Evolutionary conservation across 2,888 invertebrate genomes (phyloP).

Genomic region (Drosophila meridionalis): DNA sequence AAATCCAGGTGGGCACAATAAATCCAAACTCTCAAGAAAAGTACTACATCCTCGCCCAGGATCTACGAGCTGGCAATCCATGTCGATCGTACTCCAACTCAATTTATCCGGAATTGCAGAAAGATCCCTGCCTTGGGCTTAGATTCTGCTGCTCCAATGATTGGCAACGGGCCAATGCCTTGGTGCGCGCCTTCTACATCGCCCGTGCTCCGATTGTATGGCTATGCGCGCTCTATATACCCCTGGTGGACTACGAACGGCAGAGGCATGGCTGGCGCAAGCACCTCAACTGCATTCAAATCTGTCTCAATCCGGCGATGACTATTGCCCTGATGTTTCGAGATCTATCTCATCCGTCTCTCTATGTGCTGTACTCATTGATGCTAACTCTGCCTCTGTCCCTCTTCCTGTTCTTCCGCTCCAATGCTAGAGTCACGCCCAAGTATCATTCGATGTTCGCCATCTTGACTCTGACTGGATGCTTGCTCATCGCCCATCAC

Average conservation of each 20-base stretch:
- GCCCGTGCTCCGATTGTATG: not conserved
- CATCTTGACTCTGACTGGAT: not conserved
- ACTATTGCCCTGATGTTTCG: not conserved
- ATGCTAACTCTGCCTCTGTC: not conserved
- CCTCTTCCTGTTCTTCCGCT: not conserved
- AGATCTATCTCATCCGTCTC: not conserved
- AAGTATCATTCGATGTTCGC: not conserved
- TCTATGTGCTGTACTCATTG: not conserved
- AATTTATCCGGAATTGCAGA: too few species aligned
- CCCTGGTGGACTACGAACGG: constrained; percentile 1
- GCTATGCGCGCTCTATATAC: constrained; percentile 1
- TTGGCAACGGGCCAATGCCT: not conserved
- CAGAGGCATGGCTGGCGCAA: not conserved
- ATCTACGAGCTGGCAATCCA: not conserved
- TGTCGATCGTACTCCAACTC: not conserved
- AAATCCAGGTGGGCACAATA: not conserved
- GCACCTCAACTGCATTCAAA: not conserved
- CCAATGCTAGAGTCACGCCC: not conserved
- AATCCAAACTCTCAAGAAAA: not conserved
- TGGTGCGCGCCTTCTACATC: not conserved
- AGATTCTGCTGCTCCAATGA: not conserved
- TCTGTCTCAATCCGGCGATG: constrained; percentile 1
- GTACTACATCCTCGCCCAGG: constrained; percentile 1
- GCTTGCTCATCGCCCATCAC: not conserved
- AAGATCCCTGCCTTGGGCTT: not conserved